Conservation (phyloP, 2,113 vertebrate genomes). For the Myrmophylax atrothorax region DNA sequence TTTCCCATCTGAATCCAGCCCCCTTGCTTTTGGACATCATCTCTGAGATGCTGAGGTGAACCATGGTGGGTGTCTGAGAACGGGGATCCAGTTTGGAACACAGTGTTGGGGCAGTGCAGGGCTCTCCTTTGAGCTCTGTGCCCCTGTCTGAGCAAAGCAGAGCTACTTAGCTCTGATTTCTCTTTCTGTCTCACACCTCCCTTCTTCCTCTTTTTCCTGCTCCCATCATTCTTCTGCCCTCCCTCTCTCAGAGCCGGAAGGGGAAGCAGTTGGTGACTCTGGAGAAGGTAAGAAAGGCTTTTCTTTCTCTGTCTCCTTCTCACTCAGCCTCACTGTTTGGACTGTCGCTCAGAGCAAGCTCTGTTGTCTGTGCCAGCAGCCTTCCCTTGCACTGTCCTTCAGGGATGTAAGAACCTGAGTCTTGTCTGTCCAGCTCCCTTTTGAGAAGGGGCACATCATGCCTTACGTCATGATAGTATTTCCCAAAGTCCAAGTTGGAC, state of each 20-base stretch:
- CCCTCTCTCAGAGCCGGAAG: slow-evolving; percentile 76
- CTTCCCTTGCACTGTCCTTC: neutral
- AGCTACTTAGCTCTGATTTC: slow-evolving; percentile 26
- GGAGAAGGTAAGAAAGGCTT: slow-evolving; percentile 85
- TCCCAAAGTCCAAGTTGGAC: neutral
- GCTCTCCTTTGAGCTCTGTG: neutral
- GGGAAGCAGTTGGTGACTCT: slow-evolving; percentile 64
- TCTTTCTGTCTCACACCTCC: slow-evolving; percentile 48
- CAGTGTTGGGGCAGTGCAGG: neutral
- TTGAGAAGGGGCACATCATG: neutral
- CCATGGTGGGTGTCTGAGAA: neutral
- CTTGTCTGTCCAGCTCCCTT: neutral
- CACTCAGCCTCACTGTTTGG: neutral
- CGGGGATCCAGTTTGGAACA: neutral
- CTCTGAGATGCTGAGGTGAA: neutral
- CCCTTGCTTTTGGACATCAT: neutral
- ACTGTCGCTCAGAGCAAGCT: neutral
- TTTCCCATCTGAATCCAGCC: neutral
- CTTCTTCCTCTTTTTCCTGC: neutral
- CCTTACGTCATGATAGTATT: neutral
- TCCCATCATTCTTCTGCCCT: neutral
- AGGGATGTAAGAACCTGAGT: neutral
- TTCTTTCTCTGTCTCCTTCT: neutral
- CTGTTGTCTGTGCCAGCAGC: neutral
- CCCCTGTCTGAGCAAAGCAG: neutral